Evolutionary conservation across 2,888 invertebrate genomes (phyloP).

Genomic region (Empis stercorea): DNA sequence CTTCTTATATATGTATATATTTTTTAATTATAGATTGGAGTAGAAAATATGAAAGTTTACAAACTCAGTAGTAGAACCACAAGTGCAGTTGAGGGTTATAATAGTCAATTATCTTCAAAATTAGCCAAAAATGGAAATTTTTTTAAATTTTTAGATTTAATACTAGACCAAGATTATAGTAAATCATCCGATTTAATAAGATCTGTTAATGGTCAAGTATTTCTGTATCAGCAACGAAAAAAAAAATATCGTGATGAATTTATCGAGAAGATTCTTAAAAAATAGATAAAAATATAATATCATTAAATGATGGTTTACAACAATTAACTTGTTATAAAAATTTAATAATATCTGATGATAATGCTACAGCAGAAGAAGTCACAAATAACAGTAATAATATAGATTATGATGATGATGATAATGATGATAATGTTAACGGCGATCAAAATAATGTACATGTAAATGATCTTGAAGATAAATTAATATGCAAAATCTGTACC

Average conservation of each 20-base stretch:
- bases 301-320: too few relatives aligned
- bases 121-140: conserved; percentile 6
- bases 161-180: conserved; percentile 5
- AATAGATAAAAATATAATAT: too few relatives aligned
- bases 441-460: too few relatives aligned
- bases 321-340: too few relatives aligned
- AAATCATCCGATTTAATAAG: conserved; percentile 6
- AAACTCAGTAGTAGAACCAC: conserved; percentile 6
- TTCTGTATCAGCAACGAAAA: conserved; percentile 4
- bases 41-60: conserved; percentile 4
- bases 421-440: too few relatives aligned
- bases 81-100: conserved; percentile 7
- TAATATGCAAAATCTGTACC: not conserved
- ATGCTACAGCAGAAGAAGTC: too few relatives aligned
- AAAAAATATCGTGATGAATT: not conserved
- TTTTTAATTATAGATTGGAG: conserved; percentile 5
- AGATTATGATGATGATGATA: too few relatives aligned
- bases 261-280: too few relatives aligned
- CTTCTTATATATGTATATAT: conserved; percentile 1
- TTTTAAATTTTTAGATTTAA: conserved; percentile 7
- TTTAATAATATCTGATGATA: too few relatives aligned
- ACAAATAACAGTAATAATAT: too few relatives aligned
- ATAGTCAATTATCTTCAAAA: conserved; percentile 7
- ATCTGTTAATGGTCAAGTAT: conserved; percentile 3
- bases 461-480: too few relatives aligned